Conservation (phyloP, 1,140 invertebrate genomes). For the Polypedilum vanderplanki region DNA sequence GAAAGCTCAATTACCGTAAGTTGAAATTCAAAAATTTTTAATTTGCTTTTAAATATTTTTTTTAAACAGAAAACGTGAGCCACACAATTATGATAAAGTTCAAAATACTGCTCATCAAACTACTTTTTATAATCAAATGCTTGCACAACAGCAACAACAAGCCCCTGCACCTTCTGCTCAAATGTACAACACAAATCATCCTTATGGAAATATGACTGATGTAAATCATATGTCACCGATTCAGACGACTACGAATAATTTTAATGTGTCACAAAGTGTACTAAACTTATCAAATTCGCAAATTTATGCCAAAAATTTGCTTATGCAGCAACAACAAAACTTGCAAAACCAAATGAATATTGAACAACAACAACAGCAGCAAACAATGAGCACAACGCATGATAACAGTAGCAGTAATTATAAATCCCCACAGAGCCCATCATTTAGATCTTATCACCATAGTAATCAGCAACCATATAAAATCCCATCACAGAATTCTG, state of each 20-base stretch:
- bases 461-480: slow-evolving; percentile 20
- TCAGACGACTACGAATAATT: slow-evolving; percentile 31
- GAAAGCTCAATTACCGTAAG: slow-evolving; percentile 27
- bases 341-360: background rate
- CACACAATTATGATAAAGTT: slow-evolving; percentile 43
- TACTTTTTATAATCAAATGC: slow-evolving; percentile 42
- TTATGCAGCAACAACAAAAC: slow-evolving; percentile 31
- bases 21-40: background rate
- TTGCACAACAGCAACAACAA: slow-evolving; percentile 40
- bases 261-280: slow-evolving; percentile 15
- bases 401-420: background rate
- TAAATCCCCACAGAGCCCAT: slow-evolving; percentile 29
- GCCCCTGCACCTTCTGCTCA: slow-evolving; percentile 36
- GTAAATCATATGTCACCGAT: slow-evolving; percentile 29
- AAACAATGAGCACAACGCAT: background rate
- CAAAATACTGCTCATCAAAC: slow-evolving; percentile 43
- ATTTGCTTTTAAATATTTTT: background rate
- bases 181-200: background rate
- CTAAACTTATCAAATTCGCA: slow-evolving; percentile 31
- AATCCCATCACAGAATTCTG: slow-evolving; percentile 9
- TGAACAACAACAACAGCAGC: background rate
- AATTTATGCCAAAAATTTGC: slow-evolving; percentile 31
- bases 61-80: slow-evolving; percentile 36
- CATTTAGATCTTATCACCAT: slow-evolving; percentile 27
- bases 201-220: slow-evolving; percentile 21